Conservation (phyloP, 2,797 vertebrate genomes). For the Phylloscopus collybita region DNA sequence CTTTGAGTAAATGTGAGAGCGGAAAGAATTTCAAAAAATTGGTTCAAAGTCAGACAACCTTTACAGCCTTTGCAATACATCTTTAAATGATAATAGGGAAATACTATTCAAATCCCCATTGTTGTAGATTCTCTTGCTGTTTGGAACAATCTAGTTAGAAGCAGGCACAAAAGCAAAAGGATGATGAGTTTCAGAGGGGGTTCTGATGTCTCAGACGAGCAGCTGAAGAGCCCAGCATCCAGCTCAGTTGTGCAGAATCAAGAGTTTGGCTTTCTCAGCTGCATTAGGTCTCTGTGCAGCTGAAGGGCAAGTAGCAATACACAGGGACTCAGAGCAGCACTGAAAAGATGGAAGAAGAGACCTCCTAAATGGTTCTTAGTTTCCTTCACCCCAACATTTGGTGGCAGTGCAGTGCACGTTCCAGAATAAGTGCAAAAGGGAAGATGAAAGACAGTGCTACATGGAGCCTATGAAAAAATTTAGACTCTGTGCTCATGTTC, state of each 20-base stretch:
- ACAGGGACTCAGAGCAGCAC: neutral
- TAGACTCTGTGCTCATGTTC: neutral
- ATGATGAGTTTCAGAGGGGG: neutral
- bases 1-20: neutral
- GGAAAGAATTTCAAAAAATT: neutral
- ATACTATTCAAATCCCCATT: neutral
- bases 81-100: neutral
- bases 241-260: neutral
- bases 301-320: neutral
- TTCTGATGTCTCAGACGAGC: neutral
- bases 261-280: neutral
- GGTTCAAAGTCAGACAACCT: neutral
- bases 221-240: neutral
- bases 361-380: neutral
- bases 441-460: neutral
- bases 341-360: neutral
- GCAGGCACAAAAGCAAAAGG: neutral
- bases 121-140: neutral
- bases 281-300: neutral
- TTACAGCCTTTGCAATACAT: neutral
- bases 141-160: neutral
- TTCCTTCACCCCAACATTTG: neutral
- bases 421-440: neutral
- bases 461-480: neutral
- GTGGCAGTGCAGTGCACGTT: fast-evolving